Percentiles rank a stretch among this genome's conserved stretches.
Conservation (phyloP, 1,140 invertebrate species). For the Drosophila persimilis region DNA sequence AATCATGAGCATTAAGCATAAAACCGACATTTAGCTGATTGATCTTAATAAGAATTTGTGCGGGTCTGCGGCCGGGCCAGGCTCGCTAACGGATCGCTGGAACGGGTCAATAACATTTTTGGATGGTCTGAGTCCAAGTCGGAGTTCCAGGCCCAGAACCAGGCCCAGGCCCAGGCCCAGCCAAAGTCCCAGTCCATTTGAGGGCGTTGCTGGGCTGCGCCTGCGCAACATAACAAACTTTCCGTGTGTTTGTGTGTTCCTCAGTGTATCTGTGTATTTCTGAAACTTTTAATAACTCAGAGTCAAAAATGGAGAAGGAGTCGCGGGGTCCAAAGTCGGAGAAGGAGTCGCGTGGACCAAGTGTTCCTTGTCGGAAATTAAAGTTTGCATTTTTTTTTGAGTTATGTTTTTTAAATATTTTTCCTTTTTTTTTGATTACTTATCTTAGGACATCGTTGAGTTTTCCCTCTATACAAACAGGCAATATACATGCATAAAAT, state of each 20-base stretch:
- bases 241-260: constrained; percentile 52
- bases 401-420: constrained; percentile 50
- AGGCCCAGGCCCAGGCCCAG: background rate
- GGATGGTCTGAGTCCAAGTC: constrained; percentile 4
- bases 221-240: constrained; percentile 79
- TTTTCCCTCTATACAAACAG: constrained; percentile 1
- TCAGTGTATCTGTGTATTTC: constrained; percentile 18
- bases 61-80: constrained; percentile 15
- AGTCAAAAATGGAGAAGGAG: background rate
- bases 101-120: constrained; percentile 76
- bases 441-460: constrained; percentile 18
- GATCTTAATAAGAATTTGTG: constrained; percentile 78
- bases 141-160: constrained; percentile 1
- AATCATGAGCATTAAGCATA: constrained; percentile 81
- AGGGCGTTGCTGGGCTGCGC: constrained; percentile 74
- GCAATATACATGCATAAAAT: no score
- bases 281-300: constrained; percentile 60
- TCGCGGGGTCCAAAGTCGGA: no score
- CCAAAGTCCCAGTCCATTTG: constrained; percentile 29
- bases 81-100: constrained; percentile 64
- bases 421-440: background rate
- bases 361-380: constrained; percentile 66
- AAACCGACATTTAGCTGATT: constrained; percentile 81
- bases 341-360: background rate
- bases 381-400: constrained; percentile 51